Evolutionary conservation across 1,140 invertebrate species (phyloP).

Genomic region (Heterodera carotae): DNA sequence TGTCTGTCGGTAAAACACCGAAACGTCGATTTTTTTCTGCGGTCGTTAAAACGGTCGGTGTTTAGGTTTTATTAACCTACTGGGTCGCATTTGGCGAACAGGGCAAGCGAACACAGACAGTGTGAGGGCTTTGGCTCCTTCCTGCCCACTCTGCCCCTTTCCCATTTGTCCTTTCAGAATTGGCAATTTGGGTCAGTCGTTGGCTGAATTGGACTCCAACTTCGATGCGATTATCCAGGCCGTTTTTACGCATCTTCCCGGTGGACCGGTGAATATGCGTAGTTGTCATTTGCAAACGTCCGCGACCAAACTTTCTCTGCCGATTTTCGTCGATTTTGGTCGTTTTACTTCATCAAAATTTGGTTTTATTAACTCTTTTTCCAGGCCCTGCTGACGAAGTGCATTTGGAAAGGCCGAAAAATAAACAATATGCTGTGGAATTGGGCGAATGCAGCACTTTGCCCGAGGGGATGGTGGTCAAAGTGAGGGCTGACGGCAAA

Average conservation of each 20-base stretch:
- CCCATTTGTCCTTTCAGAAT: constrained; percentile 37
- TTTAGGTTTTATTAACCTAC: too few relatives aligned
- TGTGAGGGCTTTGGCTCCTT: constrained; percentile 17
- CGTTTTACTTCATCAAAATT: background rate
- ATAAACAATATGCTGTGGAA: constrained; percentile 25
- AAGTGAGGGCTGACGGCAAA: constrained; percentile 39
- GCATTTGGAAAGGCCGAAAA: constrained; percentile 21
- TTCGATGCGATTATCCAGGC: constrained; percentile 34
- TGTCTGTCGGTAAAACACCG: too few relatives aligned
- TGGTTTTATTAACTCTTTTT: constrained; percentile 3
- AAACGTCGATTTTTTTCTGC: too few relatives aligned
- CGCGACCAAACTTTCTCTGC: constrained; percentile 29
- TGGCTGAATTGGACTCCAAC: constrained; percentile 35
- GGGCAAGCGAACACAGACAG: background rate
- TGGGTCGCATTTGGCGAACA: too few relatives aligned
- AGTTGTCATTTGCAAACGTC: constrained; percentile 24
- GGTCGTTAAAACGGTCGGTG: too few relatives aligned
- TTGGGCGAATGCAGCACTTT: constrained; percentile 50
- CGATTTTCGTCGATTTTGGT: constrained; percentile 54
- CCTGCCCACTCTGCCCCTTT: background rate
- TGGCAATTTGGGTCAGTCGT: constrained; percentile 41
- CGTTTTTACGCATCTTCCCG: constrained; percentile 33
- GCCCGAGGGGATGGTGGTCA: constrained; percentile 50
- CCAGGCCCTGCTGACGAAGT: constrained; percentile 43
- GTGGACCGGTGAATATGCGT: constrained; percentile 44